phyloP scores from a whole-genome alignment of 2,113 vertebrate species.

The Scopus umbretta region DNA sequence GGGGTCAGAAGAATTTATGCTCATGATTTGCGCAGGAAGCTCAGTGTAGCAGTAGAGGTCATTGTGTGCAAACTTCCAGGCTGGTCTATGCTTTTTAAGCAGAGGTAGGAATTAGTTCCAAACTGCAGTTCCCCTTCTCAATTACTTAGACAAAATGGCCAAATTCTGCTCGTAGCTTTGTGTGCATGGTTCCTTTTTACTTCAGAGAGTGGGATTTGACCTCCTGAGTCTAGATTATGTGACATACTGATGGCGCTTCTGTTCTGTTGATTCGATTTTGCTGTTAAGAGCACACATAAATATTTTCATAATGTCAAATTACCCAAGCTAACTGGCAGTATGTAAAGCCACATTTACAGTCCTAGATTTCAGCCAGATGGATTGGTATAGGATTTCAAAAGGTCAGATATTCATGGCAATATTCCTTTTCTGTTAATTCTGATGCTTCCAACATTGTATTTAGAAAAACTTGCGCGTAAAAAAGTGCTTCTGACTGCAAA shows the following conservation, averaged over 20 bases:
- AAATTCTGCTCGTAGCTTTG: constrained; percentile 42
- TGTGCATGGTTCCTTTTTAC: neutral
- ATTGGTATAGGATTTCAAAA: neutral
- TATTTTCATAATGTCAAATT: neutral
- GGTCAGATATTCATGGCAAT: neutral
- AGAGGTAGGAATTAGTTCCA: constrained; percentile 30
- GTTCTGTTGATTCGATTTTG: neutral
- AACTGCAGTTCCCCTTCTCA: constrained; percentile 19
- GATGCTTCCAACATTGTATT: neutral
- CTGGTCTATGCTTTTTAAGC: neutral
- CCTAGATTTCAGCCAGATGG: neutral
- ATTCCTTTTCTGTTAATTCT: neutral
- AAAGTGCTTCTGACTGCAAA: neutral
- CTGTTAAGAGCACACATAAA: neutral
- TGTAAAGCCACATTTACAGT: neutral
- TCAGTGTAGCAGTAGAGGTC: constrained; percentile 63
- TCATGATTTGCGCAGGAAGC: constrained; percentile 62
- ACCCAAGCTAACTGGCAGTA: constrained; percentile 6
- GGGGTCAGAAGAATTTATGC: constrained; percentile 59
- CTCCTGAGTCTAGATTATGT: constrained; percentile 29
- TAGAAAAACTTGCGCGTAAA: neutral
- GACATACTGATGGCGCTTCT: constrained; percentile 50
- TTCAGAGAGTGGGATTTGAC: constrained; percentile 41
- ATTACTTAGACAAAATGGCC: neutral
- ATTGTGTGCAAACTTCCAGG: constrained; percentile 55